A percentile compares a stretch with the other conserved stretches of the same genome.
Conservation (phyloP, 2,888 invertebrate genomes). For the Megalurothrips usitatus region DNA sequence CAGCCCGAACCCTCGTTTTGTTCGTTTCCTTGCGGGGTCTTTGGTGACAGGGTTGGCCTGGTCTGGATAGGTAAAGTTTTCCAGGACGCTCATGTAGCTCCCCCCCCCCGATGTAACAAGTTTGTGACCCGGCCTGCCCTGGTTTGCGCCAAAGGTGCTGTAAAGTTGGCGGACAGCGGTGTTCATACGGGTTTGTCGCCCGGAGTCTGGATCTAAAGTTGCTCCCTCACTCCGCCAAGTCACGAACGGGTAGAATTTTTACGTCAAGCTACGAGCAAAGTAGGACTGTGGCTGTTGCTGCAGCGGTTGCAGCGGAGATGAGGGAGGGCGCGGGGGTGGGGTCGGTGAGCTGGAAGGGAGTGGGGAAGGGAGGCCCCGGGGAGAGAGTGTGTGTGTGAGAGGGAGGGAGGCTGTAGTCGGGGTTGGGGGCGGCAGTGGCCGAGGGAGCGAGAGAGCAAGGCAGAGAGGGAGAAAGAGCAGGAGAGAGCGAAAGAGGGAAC, state of each 20-base stretch:
- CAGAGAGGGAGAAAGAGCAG: neutral
- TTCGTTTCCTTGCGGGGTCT: too few relatives aligned
- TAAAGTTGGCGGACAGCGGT: constrained; percentile 4
- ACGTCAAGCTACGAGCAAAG: constrained; percentile 18
- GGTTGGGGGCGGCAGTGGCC: neutral
- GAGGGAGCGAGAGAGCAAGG: neutral
- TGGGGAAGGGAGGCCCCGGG: neutral
- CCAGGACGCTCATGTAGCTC: too few relatives aligned
- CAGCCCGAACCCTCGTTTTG: too few relatives aligned
- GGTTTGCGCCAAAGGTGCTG: neutral
- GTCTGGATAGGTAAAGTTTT: too few relatives aligned
- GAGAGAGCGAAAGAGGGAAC: neutral
- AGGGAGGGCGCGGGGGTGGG: neutral
- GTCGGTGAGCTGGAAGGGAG: neutral
- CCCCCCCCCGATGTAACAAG: too few relatives aligned
- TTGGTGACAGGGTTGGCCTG: too few relatives aligned
- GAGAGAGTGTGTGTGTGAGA: neutral
- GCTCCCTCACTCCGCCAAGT: neutral
- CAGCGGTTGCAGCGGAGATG: constrained; percentile 4
- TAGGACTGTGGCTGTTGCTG: constrained; percentile 12
- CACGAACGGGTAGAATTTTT: constrained; percentile 8
- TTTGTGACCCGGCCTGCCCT: too few relatives aligned
- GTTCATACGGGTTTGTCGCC: too few relatives aligned
- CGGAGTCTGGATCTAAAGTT: too few relatives aligned
- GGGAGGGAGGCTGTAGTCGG: neutral